phyloP scores from a whole-genome alignment of 2,797 vertebrate species.

The Podargus strigoides region DNA sequence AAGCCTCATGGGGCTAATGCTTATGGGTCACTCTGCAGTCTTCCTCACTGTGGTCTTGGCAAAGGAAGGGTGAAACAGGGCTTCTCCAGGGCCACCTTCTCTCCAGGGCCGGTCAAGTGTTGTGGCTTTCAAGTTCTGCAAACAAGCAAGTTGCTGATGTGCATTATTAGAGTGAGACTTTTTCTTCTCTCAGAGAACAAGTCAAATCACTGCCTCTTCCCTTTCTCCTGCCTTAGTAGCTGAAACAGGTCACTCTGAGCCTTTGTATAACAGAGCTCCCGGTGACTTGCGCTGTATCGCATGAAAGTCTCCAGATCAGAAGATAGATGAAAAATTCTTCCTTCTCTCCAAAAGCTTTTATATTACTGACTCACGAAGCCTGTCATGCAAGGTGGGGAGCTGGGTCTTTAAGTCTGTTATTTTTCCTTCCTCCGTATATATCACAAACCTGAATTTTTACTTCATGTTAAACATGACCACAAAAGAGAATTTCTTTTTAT shows the following conservation, averaged over 20 bases:
- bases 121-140: not conserved
- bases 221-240: not conserved
- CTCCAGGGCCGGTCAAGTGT: not conserved
- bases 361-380: constrained; percentile 12
- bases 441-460: not conserved
- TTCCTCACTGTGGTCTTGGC: not conserved
- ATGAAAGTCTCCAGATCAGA: not conserved
- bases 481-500: not conserved
- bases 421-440: not conserved
- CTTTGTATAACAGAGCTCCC: not conserved
- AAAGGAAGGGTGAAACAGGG: not conserved
- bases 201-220: not conserved
- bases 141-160: not conserved
- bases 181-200: not conserved
- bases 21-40: not conserved
- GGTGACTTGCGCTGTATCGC: not conserved
- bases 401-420: not conserved
- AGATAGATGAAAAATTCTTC: not conserved
- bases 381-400: not conserved
- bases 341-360: not conserved
- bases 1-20: not conserved
- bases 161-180: not conserved
- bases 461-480: not conserved
- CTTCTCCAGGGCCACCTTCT: not conserved
- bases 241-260: not conserved